These are phyloP conservation scores for Muscina levida DNA, from an alignment of 2,888 invertebrate genomes.

Conservation along the genomic window DNA sequence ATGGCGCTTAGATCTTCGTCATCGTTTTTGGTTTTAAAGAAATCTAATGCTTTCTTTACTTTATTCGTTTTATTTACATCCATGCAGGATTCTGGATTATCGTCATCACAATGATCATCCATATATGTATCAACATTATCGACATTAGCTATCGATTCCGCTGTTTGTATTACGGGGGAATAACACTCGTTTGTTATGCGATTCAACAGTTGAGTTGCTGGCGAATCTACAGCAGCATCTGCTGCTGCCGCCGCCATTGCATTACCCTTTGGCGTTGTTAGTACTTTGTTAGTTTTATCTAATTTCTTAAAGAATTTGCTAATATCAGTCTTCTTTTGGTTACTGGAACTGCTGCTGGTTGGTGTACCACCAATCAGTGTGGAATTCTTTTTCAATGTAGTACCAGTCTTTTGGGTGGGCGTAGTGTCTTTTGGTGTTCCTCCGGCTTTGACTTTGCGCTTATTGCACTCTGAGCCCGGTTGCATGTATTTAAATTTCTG, in stretches of 20 bases:
- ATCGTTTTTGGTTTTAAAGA: not conserved
- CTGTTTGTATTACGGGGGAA: slow-evolving; percentile 59
- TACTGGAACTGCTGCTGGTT: slow-evolving; percentile 58
- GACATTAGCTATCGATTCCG: not conserved
- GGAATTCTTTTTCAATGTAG: slow-evolving; percentile 66
- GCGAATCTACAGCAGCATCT: slow-evolving; percentile 69
- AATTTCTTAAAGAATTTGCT: slow-evolving; percentile 72
- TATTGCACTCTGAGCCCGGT: slow-evolving; percentile 76
- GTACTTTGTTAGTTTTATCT: slow-evolving; percentile 52
- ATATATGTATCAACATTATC: too few relatives aligned
- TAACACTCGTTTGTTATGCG: slow-evolving; percentile 72
- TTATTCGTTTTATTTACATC: slow-evolving; percentile 9
- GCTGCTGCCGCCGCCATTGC: slow-evolving; percentile 27
- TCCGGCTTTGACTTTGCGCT: slow-evolving; percentile 68
- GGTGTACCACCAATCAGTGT: slow-evolving; percentile 59
- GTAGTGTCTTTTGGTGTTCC: slow-evolving; percentile 68
- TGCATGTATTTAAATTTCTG: slow-evolving; percentile 78
- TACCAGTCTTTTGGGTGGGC: slow-evolving; percentile 64
- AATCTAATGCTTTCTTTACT: slow-evolving; percentile 43
- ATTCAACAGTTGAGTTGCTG: slow-evolving; percentile 73
- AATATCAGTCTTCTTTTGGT: slow-evolving; percentile 75
- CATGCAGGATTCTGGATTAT: not conserved
- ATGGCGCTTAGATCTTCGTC: not conserved
- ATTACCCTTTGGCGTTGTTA: slow-evolving; percentile 31
- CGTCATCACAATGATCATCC: slow-evolving; percentile 11